Evolutionary conservation across 1,140 invertebrate genomes (phyloP).

Genomic region (Andricus grossulariae): DNA sequence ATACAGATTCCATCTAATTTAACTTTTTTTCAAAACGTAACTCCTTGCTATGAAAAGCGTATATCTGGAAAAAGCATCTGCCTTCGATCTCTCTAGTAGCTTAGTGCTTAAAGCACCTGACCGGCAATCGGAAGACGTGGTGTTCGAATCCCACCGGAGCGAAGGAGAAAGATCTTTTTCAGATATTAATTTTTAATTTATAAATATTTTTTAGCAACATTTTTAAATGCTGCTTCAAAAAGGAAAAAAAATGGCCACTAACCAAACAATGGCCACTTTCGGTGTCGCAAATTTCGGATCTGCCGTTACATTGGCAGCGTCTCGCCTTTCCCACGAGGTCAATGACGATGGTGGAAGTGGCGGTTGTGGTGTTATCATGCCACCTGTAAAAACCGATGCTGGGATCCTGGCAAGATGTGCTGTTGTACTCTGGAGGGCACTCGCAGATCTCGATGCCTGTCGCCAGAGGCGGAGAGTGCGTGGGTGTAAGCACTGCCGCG

Average conservation of each 20-base stretch:
- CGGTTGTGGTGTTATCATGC: constrained; percentile 74
- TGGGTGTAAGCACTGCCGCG: constrained; percentile 82
- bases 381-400: constrained; percentile 90
- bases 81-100: too few species aligned
- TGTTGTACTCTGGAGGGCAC: constrained; percentile 87
- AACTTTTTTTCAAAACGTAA: too few species aligned
- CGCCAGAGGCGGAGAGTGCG: constrained; percentile 81
- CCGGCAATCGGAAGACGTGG: too few species aligned
- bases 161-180: too few species aligned
- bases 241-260: constrained; percentile 56
- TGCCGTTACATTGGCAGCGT: constrained; percentile 89
- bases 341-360: constrained; percentile 80
- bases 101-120: too few species aligned
- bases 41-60: too few species aligned
- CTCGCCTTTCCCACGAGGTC: constrained; percentile 87
- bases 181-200: too few species aligned
- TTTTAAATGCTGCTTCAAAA: too few species aligned
- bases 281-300: constrained; percentile 87
- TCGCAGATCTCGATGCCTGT: constrained; percentile 91
- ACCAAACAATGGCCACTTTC: constrained; percentile 92
- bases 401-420: constrained; percentile 91
- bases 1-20: too few species aligned
- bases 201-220: too few species aligned
- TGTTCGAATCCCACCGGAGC: too few species aligned
- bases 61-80: too few species aligned